Evolutionary conservation across 2,888 invertebrate genomes (phyloP).

Genomic region (Drosophila maculinotata): DNA sequence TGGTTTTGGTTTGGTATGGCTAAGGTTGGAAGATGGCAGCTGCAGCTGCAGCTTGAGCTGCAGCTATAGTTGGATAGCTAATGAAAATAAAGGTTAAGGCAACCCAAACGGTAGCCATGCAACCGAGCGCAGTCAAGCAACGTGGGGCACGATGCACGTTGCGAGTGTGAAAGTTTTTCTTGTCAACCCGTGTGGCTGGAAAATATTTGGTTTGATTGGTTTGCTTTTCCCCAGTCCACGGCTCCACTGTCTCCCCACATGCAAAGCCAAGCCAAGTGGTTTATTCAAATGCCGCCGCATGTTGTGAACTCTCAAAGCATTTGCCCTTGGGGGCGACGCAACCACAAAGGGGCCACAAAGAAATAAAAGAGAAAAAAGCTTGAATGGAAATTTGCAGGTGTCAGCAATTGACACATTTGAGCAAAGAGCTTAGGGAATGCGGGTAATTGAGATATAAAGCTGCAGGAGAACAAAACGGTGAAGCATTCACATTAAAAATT

Average conservation of each 20-base stretch:
- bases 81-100: conserved; percentile 69
- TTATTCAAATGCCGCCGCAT: conserved; percentile 56
- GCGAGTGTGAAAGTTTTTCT: conserved; percentile 57
- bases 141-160: conserved; percentile 9
- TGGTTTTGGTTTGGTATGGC: conserved; percentile 2
- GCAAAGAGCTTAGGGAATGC: conserved; percentile 14
- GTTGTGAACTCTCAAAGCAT: conserved; percentile 20
- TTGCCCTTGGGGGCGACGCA: conserved; percentile 25
- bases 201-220: conserved; percentile 51
- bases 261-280: conserved; percentile 25
- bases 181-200: conserved; percentile 37
- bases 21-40: conserved; percentile 14
- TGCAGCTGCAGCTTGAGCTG: conserved; percentile 34
- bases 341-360: conserved; percentile 32
- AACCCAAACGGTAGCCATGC: conserved; percentile 26
- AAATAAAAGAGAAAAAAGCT: background rate
- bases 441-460: conserved; percentile 18
- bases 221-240: conserved; percentile 8
- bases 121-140: conserved; percentile 5
- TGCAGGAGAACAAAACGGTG: background rate
- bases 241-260: conserved; percentile 6
- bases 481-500: background rate
- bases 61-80: conserved; percentile 38
- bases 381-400: conserved; percentile 39
- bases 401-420: conserved; percentile 52